These are phyloP conservation scores for Platycercus adscitus DNA, from an alignment of 2,113 vertebrate species.

Conservation along the genomic window DNA sequence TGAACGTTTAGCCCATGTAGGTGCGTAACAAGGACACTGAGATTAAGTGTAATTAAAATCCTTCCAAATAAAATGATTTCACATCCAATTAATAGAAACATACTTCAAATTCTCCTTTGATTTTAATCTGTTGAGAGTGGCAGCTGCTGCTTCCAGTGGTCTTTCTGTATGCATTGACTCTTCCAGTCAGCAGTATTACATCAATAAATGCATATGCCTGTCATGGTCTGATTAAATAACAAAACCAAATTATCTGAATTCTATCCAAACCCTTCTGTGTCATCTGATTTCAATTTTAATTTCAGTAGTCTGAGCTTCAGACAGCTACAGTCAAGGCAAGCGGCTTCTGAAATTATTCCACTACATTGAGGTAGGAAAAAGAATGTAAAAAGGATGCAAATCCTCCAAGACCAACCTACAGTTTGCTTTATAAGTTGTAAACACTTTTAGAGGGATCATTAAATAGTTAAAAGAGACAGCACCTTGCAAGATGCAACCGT, in stretches of 20 bases:
- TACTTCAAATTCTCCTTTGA: slow-evolving; percentile 1
- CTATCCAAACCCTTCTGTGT: not conserved
- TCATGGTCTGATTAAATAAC: not conserved
- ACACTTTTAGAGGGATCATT: not conserved
- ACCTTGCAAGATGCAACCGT: not conserved
- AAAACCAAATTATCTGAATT: not conserved
- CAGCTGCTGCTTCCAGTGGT: slow-evolving; percentile 10
- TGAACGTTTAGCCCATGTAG: not conserved
- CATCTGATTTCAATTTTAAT: not conserved
- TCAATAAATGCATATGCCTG: slow-evolving; percentile 39
- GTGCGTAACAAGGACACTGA: not conserved
- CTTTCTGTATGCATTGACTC: not conserved
- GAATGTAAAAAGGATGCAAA: not conserved
- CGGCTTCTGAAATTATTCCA: not conserved
- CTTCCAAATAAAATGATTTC: slow-evolving; percentile 13
- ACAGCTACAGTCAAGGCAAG: not conserved
- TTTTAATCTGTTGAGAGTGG: slow-evolving; percentile 5
- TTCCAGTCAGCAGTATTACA: slow-evolving; percentile 19
- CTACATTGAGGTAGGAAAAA: not conserved
- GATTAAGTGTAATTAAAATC: slow-evolving; percentile 20
- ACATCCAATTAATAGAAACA: slow-evolving; percentile 21
- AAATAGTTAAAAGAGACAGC: not conserved
- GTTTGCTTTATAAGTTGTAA: not conserved
- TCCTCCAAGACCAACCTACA: not conserved
- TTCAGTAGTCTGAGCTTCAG: not conserved